These are phyloP conservation scores for Macrosoma leucophasiata DNA, from an alignment of 2,888 invertebrate genomes.

Conservation along the genomic window DNA sequence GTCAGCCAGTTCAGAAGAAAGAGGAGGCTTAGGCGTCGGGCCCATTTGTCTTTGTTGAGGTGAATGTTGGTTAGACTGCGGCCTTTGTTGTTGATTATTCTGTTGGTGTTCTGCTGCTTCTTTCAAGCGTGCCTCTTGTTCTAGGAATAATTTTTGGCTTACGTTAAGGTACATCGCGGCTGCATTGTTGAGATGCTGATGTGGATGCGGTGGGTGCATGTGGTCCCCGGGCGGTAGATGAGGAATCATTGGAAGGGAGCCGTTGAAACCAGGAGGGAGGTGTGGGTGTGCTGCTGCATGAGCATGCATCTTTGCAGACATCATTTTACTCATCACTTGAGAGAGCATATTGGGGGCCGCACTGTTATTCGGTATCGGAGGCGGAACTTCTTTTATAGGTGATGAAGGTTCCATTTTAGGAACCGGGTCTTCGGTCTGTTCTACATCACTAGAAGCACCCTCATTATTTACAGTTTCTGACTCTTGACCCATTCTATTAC, in stretches of 20 bases:
- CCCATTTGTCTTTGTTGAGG: conserved; percentile 70
- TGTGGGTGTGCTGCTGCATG: conserved; percentile 71
- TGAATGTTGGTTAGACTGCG: conserved; percentile 76
- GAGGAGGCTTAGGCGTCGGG: conserved; percentile 62
- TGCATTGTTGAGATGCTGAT: conserved; percentile 78
- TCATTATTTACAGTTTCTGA: conserved; percentile 85
- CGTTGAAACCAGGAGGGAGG: conserved; percentile 77
- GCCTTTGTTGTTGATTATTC: conserved; percentile 74
- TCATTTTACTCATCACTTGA: conserved; percentile 81
- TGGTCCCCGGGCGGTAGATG: conserved; percentile 72
- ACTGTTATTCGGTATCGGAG: conserved; percentile 59
- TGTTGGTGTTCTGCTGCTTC: conserved; percentile 78
- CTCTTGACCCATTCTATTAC: conserved; percentile 88
- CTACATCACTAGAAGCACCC: conserved; percentile 84
- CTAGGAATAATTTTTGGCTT: conserved; percentile 85
- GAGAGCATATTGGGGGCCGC: conserved; percentile 75
- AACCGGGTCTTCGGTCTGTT: conserved; percentile 68
- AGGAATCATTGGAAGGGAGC: conserved; percentile 72
- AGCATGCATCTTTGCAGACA: conserved; percentile 77
- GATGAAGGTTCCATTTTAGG: conserved; percentile 77
- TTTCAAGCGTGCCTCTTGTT: conserved; percentile 85
- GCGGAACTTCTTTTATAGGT: conserved; percentile 70
- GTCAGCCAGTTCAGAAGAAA: conserved; percentile 84
- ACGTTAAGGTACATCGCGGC: conserved; percentile 85
- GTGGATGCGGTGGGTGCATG: conserved; percentile 72